These are phyloP conservation scores for Tetramorium bicarinatum DNA, from an alignment of 2,888 invertebrate species.

Conservation along the genomic window DNA sequence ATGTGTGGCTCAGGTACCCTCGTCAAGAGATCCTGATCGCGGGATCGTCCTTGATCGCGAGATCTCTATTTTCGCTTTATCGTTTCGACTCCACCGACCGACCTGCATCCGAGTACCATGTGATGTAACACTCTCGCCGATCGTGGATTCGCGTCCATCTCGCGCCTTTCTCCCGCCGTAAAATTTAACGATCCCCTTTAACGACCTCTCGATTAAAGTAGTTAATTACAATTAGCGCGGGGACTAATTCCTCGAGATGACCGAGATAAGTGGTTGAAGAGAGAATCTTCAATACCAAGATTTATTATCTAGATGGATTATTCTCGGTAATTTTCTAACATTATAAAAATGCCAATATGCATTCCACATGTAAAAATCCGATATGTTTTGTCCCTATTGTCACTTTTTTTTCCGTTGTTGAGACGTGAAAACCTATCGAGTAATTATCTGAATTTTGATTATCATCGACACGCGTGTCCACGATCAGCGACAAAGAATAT, in stretches of 20 bases:
- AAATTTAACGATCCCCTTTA: conserved; percentile 17
- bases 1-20: conserved; percentile 86
- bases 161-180: not conserved
- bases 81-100: conserved; percentile 50
- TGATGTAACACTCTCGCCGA: conserved; percentile 67
- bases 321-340: not conserved
- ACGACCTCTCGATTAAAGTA: not conserved
- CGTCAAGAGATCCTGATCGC: conserved; percentile 78
- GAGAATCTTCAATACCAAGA: not conserved
- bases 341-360: not conserved
- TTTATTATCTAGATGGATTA: not conserved
- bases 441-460: not conserved
- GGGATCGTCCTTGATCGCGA: conserved; percentile 73
- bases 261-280: conserved; percentile 7
- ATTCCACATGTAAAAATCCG: not conserved
- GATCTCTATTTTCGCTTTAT: conserved; percentile 69
- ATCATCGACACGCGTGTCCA: conserved; percentile 68
- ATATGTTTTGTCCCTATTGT: not conserved
- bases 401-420: not conserved
- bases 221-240: conserved; percentile 20
- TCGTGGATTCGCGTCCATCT: conserved; percentile 51
- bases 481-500: conserved; percentile 75
- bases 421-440: not conserved
- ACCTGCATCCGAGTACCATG: conserved; percentile 69
- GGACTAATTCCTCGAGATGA: not conserved